phyloP scores from a whole-genome alignment of 2,113 vertebrate species.

The Microcebus ravelobensis region DNA sequence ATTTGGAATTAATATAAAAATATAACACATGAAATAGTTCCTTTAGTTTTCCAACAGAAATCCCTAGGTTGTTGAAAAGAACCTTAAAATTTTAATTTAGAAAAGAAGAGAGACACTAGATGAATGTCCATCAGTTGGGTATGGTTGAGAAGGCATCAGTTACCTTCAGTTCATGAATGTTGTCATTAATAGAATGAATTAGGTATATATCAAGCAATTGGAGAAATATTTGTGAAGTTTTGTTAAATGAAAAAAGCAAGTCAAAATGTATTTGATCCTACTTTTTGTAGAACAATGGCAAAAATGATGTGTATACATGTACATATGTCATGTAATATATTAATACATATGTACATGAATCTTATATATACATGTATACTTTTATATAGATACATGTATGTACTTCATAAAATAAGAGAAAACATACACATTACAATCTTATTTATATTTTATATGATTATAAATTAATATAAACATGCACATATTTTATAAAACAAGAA shows the following conservation, averaged over 20 bases:
- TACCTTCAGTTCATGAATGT: not conserved
- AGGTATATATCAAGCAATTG: not conserved
- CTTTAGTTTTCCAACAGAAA: not conserved
- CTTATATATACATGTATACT: not conserved
- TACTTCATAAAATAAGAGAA: not conserved
- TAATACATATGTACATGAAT: not conserved
- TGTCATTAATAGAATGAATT: not conserved
- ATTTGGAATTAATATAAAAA: conserved; percentile 10
- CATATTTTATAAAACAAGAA: not conserved
- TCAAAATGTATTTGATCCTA: not conserved
- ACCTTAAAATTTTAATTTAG: not conserved
- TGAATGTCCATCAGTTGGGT: not conserved
- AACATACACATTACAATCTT: not conserved
- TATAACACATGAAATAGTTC: not conserved
- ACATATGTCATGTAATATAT: not conserved
- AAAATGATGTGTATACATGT: not conserved
- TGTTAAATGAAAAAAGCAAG: not conserved
- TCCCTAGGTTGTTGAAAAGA: not conserved
- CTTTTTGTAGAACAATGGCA: not conserved
- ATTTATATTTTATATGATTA: not conserved
- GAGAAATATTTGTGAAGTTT: conserved; percentile 12
- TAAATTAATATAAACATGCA: not conserved
- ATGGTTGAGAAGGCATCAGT: not conserved
- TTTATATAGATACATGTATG: not conserved
- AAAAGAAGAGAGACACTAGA: conserved; percentile 1